Conservation (phyloP, 2,797 vertebrate species). For the Mycteria americana region DNA sequence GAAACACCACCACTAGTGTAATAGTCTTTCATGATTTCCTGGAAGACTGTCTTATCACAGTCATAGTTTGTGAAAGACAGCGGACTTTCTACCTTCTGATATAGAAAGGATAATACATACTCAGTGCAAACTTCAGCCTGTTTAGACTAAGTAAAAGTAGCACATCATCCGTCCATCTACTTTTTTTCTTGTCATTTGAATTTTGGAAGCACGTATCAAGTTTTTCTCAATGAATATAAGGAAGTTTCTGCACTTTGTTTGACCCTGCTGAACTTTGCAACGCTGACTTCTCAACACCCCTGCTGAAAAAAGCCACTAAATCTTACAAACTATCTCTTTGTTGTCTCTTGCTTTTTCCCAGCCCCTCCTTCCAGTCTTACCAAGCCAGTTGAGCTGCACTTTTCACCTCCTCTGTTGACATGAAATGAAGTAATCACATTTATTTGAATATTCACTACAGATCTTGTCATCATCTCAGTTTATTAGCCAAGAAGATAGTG, state of each 20-base stretch:
- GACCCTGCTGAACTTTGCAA: conserved; percentile 87
- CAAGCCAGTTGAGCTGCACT: conserved; percentile 77
- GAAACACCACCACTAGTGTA: conserved; percentile 25
- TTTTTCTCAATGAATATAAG: conserved; percentile 63
- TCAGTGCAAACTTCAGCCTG: not conserved
- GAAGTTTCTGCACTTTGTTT: conserved; percentile 84
- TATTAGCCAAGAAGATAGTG: conserved; percentile 74
- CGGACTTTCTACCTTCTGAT: conserved; percentile 62
- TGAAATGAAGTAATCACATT: conserved; percentile 74
- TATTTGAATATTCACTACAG: conserved; percentile 78
- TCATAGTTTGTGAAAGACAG: conserved; percentile 41
- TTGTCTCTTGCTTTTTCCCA: conserved; percentile 75
- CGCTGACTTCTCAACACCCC: conserved; percentile 79
- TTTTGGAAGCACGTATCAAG: conserved; percentile 18
- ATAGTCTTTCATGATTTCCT: conserved; percentile 64
- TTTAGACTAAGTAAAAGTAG: conserved; percentile 24
- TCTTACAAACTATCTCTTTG: conserved; percentile 83
- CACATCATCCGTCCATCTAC: conserved; percentile 26
- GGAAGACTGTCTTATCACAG: conserved; percentile 64
- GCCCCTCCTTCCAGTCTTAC: conserved; percentile 77
- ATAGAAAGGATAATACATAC: conserved; percentile 19
- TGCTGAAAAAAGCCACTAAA: conserved; percentile 79
- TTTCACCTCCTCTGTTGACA: conserved; percentile 82
- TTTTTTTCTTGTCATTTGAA: not conserved
- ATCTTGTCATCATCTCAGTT: conserved; percentile 76